These are phyloP conservation scores for Caenorhabditis inopinata DNA, from an alignment of 1,140 invertebrate genomes.

Conservation along the genomic window DNA sequence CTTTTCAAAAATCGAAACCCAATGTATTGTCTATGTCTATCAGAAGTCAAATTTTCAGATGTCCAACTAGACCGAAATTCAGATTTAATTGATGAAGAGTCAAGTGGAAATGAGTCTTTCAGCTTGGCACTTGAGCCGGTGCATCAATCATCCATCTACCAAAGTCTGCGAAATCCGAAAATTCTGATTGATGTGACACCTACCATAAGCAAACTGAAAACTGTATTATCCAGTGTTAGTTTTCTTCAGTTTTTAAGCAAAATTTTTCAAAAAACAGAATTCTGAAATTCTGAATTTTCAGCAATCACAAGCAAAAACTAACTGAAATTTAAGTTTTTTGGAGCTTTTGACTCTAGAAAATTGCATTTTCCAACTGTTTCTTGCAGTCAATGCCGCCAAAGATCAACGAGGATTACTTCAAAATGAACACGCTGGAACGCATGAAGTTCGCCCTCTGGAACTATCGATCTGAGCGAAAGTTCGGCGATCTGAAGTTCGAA, in stretches of 20 bases:
- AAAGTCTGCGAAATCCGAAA: conserved; percentile 11
- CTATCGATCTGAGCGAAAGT: neutral
- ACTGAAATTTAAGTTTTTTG: no score
- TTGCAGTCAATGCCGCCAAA: neutral
- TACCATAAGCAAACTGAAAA: neutral
- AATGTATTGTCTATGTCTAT: no score
- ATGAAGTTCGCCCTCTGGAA: conserved; percentile 20
- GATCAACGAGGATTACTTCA: conserved; percentile 7
- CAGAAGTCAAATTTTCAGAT: conserved; percentile 8
- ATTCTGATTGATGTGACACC: conserved; percentile 9
- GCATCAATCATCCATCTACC: neutral
- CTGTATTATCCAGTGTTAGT: neutral
- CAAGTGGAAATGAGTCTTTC: neutral
- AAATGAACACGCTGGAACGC: conserved; percentile 15
- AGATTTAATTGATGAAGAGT: neutral
- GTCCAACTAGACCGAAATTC: conserved; percentile 10
- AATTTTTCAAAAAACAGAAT: neutral
- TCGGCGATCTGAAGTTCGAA: conserved; percentile 15
- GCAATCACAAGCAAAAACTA: no score
- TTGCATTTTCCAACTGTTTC: no score
- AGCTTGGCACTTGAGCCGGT: neutral
- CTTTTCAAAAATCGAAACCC: no score
- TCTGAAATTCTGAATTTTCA: no score
- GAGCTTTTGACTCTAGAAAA: no score
- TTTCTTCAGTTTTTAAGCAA: neutral